Base-by-base conservation (phyloP, 2,113 vertebrate genomes). In the Archocentrus centrarchus region DNA sequence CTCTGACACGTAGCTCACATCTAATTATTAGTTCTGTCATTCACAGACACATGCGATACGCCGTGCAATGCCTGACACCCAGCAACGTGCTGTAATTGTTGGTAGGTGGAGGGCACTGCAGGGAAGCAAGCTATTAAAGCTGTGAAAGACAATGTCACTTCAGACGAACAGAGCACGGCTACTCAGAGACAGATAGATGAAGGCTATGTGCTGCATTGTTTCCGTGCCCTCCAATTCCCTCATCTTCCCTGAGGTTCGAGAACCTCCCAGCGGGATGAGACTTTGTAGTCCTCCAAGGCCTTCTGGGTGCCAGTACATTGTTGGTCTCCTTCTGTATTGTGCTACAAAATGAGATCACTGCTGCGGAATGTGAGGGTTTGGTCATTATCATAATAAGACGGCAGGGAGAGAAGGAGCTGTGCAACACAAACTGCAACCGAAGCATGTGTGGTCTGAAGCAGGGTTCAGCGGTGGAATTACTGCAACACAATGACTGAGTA, bases 311-410 rank as follows among this genome's bases (percentile, higher is more conserved):
- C 79, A 57, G 27, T 7, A 44, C 20, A n/a, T 27, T 62, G 62
- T 47, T 37, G 53, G 13, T 50, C 35, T 75, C 39, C 39, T 37
- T 35, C 79, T 78, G 60, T 70, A 41, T 86, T 91, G 82, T 86
- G 68, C 76, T 13, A 44, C 80, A 70, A 77, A 85, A 83, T 75
- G 66, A 89, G 82, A 90, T 92, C 81, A 91, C 44, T 82, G 64
- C 80, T 14, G 50, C 82, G 41, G 85, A 91, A 92, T 88, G 85
- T 37, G 27, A 82, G 50, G 70, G 64, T 81, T 89, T 15, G 66
- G 50, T 68, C 82, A 81, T 92, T 87, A 89, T 90, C 63, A 86
- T 81, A 68, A 85, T n/a, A 41, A 83, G 78, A 81, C 32, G 11
- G 59, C 66, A 10, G 32, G 41, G 59, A 84, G 37, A 75, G 57